A percentile compares a stretch with the other conserved stretches of the same genome.
phyloP scores from a whole-genome alignment of 1,140 invertebrate genomes.

The Drosophila orosa region DNA sequence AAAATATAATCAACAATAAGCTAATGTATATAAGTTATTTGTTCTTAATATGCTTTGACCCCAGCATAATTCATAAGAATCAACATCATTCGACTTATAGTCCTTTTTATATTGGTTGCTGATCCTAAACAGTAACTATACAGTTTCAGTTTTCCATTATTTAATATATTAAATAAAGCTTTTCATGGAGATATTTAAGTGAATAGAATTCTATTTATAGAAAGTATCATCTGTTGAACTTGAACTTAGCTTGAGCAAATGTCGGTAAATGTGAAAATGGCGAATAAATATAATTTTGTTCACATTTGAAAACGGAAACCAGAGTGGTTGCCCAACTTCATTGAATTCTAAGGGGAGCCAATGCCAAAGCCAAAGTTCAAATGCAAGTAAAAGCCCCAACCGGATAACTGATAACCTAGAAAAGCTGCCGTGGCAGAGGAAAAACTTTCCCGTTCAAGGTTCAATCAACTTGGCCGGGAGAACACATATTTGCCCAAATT shows the following conservation, averaged over 20 bases:
- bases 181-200: no score
- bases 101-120: no score
- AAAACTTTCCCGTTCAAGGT: conserved; percentile 40
- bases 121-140: no score
- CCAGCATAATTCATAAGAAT: no score
- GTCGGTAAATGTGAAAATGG: neutral
- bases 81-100: no score
- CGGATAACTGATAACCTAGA: conserved; percentile 45
- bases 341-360: conserved; percentile 8
- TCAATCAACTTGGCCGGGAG: conserved; percentile 38
- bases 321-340: neutral
- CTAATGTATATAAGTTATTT: no score
- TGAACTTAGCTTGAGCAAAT: neutral
- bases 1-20: neutral
- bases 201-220: neutral
- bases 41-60: no score
- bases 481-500: conserved; percentile 34
- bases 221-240: neutral
- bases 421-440: conserved; percentile 9
- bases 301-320: neutral
- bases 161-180: neutral
- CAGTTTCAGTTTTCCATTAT: no score
- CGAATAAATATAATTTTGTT: neutral
- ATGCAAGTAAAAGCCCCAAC: conserved; percentile 22
- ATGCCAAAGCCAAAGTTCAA: conserved; percentile 35